These are phyloP conservation scores for Formica exsecta DNA, from an alignment of 1,140 invertebrate species.

Conservation along the genomic window DNA sequence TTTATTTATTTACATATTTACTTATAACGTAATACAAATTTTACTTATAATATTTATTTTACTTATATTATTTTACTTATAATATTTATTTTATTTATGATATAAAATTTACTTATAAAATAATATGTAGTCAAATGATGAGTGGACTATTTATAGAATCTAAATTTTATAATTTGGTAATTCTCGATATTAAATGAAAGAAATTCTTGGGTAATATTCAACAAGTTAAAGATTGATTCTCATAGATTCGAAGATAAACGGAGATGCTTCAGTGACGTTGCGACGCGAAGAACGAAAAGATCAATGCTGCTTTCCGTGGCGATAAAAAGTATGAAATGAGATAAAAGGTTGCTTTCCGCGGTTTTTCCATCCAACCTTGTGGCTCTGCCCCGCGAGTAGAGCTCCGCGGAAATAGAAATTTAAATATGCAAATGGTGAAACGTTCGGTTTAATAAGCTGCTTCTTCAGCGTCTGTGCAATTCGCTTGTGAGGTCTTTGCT, in stretches of 20 bases:
- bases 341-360: conserved; percentile 51
- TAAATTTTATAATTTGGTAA: neutral
- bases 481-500: conserved; percentile 48
- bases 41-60: too few species aligned
- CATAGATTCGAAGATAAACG: conserved; percentile 30
- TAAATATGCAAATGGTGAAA: conserved; percentile 75
- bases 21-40: too few species aligned
- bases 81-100: too few species aligned
- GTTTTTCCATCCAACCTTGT: conserved; percentile 12
- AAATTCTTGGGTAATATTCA: conserved; percentile 4
- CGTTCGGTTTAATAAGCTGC: conserved; percentile 77
- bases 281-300: neutral
- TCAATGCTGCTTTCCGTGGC: conserved; percentile 15
- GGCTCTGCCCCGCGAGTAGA: neutral
- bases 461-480: conserved; percentile 65
- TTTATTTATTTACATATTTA: neutral
- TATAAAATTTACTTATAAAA: too few species aligned
- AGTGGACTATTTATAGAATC: too few species aligned
- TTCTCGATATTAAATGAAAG: neutral
- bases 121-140: too few species aligned
- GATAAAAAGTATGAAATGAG: conserved; percentile 48
- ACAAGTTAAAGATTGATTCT: conserved; percentile 21
- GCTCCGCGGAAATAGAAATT: conserved; percentile 70
- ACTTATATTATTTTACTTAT: too few species aligned
- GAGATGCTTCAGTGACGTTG: neutral